Evolutionary conservation across 1,140 invertebrate genomes (phyloP), one percentile per base, ranked within the genome.

Genomic region (Polypedilum pembai): DNA sequence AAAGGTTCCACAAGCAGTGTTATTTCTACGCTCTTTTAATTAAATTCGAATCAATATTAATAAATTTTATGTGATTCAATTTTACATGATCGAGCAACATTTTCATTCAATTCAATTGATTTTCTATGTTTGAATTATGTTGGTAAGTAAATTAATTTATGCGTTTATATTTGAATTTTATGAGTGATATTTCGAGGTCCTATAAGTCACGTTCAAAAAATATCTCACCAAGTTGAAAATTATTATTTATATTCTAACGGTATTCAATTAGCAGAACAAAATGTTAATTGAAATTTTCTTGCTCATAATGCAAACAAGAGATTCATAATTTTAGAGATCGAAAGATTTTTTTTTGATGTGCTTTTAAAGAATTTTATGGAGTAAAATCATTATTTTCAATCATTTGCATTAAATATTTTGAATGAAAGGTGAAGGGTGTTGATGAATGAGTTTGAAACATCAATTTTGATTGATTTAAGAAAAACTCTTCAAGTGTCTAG

Each of bases 21-120:
- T 33, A 33, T 3, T 5, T 33, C 24, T n/a, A n/a, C n/a, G 5
- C 24, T 33, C 5, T 5, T 18, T 21, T 20, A 69, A 69, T 69
- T 21, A 69, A 69, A 69, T 20, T 69, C 65, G 12, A 69, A 69
- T 69, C 65, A 69, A 69, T 69, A 18, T 21, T 18, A 69, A 69
- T 69, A 18, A 69, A 18, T 18, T 18, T 69, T 69, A 18, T 20
- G 65, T 69, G 17, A 69, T 8, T n/a, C n/a, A 69, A 18, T 18
- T 18, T 69, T 69, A 18, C 8, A 18, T 69, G 17, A 69, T 8
- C 12, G 45, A 56, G 45, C 12, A 56, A 0, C 1, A 15, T 56
- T 56, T 56, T 56, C 24, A 33, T 33, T 33, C 24, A 33, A 5
- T 33, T 33, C 24, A 3, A 33, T 45, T 15, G 41, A 45, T 15